Conservation (phyloP, 2,888 invertebrate genomes). For the Alviniconcha strummeri region DNA sequence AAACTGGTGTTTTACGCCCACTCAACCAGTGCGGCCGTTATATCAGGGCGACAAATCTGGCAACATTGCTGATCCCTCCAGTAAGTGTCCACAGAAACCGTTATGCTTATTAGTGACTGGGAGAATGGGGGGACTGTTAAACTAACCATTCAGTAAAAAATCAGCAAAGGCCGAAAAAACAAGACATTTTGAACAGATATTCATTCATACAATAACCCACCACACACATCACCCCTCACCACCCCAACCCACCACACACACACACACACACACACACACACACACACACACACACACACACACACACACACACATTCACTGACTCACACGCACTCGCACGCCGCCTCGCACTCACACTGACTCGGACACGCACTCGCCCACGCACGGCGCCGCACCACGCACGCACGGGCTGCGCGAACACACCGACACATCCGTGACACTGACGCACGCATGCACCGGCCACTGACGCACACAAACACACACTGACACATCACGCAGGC, state of each 20-base stretch:
- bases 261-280: constrained; percentile 6
- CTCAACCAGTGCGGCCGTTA: too few relatives aligned
- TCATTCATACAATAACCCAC: too few relatives aligned
- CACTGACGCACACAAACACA: neutral
- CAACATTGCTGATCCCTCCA: too few relatives aligned
- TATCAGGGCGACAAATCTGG: too few relatives aligned
- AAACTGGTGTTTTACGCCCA: too few relatives aligned
- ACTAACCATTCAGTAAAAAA: too few relatives aligned
- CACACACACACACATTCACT: neutral
- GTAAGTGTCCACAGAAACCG: too few relatives aligned
- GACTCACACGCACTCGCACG: constrained; percentile 2
- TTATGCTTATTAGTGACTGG: too few relatives aligned
- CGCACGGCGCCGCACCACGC: neutral
- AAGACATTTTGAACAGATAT: too few relatives aligned
- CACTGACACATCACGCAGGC: neutral
- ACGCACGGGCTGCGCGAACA: neutral
- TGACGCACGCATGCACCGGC: neutral
- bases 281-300: constrained; percentile 6
- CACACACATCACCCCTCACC: too few relatives aligned
- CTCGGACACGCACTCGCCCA: neutral
- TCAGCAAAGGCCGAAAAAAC: too few relatives aligned
- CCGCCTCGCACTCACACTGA: neutral
- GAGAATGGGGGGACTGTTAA: too few relatives aligned
- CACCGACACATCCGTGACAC: neutral
- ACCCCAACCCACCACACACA: neutral